Evolutionary conservation across 2,888 invertebrate genomes (phyloP).

Genomic region (Apamea anceps): DNA sequence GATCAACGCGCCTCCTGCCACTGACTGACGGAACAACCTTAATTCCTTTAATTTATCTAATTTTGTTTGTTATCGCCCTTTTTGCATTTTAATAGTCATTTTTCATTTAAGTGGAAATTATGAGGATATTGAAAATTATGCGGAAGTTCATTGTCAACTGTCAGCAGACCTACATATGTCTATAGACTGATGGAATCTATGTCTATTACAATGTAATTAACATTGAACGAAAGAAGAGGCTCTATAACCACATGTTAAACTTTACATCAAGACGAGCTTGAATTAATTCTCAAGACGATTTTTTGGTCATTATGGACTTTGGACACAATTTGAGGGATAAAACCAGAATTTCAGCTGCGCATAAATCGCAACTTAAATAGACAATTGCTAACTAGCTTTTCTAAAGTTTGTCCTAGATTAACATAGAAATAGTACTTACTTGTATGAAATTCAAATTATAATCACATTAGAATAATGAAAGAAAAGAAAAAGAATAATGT

Average conservation of each 20-base stretch:
- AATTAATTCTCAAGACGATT: not conserved
- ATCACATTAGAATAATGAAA: not conserved
- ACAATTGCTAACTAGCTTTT: not conserved
- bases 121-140: not conserved
- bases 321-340: not conserved
- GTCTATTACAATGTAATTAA: not conserved
- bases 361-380: not conserved
- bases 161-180: no score
- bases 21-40: slow-evolving; percentile 69
- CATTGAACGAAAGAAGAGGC: not conserved
- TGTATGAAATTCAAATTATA: not conserved
- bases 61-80: slow-evolving; percentile 47
- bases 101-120: not conserved
- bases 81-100: slow-evolving; percentile 30
- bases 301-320: not conserved
- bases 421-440: not conserved
- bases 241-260: not conserved
- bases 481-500: no score
- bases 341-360: no score
- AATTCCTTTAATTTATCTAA: slow-evolving; percentile 72
- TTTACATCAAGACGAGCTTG: not conserved
- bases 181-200: not conserved
- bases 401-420: no score
- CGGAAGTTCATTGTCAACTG: not conserved
- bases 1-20: slow-evolving; percentile 60